Evolutionary conservation across 1,140 invertebrate genomes (phyloP).

Genomic region (Ectropis grisescens): DNA sequence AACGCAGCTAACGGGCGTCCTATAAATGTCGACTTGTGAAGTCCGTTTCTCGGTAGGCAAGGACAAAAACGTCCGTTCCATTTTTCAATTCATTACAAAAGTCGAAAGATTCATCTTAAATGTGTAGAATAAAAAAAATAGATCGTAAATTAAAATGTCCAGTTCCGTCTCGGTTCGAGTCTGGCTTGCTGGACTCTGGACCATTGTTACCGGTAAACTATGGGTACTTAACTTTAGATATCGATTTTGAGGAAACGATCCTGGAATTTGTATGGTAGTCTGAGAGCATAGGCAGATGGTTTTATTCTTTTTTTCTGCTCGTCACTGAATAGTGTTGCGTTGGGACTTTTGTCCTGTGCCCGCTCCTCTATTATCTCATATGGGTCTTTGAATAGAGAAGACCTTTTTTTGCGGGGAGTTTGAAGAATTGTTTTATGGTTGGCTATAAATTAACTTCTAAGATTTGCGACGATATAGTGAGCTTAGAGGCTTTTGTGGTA

Average conservation of each 20-base stretch:
- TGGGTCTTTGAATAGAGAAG: slow-evolving; percentile 37
- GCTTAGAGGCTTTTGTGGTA: slow-evolving; percentile 17
- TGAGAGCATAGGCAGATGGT: slow-evolving; percentile 44
- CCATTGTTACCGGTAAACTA: slow-evolving; percentile 40
- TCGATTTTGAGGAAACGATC: slow-evolving; percentile 45
- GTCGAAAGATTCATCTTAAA: slow-evolving; percentile 57
- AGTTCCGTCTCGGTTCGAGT: slow-evolving; percentile 33
- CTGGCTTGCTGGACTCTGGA: slow-evolving; percentile 22
- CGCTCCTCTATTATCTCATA: slow-evolving; percentile 55
- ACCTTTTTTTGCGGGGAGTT: slow-evolving; percentile 57
- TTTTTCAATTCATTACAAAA: slow-evolving; percentile 61
- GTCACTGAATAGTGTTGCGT: slow-evolving; percentile 46
- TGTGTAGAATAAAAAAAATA: slow-evolving; percentile 50
- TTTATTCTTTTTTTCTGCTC: slow-evolving; percentile 49
- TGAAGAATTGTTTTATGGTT: slow-evolving; percentile 63
- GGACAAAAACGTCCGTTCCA: slow-evolving; percentile 49
- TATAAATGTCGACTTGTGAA: slow-evolving; percentile 54
- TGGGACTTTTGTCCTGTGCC: slow-evolving; percentile 52
- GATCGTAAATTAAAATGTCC: slow-evolving; percentile 65
- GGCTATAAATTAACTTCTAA: slow-evolving; percentile 46
- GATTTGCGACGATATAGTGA: slow-evolving; percentile 20
- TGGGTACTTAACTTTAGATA: slow-evolving; percentile 59
- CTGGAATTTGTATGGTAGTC: slow-evolving; percentile 42
- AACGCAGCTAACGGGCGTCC: slow-evolving; percentile 28
- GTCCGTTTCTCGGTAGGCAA: slow-evolving; percentile 57